Evolutionary conservation across 2,113 vertebrate species (phyloP).

Genomic region (Calyptomena viridis): DNA sequence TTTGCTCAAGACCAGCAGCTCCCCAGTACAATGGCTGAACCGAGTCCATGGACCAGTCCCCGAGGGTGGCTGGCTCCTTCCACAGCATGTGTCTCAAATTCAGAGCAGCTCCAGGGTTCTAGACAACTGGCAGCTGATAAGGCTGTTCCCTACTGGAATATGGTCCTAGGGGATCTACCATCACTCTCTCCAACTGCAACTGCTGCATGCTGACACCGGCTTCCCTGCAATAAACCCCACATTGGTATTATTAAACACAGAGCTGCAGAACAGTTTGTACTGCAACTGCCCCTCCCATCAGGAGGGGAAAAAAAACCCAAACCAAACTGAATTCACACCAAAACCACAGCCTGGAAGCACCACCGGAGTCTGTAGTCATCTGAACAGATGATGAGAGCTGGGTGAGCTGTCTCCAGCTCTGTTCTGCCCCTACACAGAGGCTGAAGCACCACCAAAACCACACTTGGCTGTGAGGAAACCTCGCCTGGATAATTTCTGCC

Average conservation of each 20-base stretch:
- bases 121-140: background rate
- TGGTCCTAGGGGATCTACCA: background rate
- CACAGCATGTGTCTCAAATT: background rate
- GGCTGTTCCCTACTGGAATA: background rate
- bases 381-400: background rate
- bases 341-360: background rate
- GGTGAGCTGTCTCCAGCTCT: background rate
- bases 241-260: background rate
- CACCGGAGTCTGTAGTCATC: background rate
- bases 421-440: background rate
- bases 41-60: background rate
- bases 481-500: background rate
- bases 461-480: background rate
- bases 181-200: background rate
- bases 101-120: background rate
- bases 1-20: background rate
- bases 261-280: background rate
- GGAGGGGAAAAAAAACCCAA: background rate
- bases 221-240: background rate
- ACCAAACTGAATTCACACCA: background rate
- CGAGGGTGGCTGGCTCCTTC: accelerated
- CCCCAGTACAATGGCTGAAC: background rate
- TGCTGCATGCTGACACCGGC: background rate
- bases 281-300: background rate
- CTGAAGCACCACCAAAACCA: background rate